Percentiles rank a stretch among this genome's conserved stretches.
phyloP scores from a whole-genome alignment of 2,888 invertebrate species.

The Steromphala cineraria region DNA sequence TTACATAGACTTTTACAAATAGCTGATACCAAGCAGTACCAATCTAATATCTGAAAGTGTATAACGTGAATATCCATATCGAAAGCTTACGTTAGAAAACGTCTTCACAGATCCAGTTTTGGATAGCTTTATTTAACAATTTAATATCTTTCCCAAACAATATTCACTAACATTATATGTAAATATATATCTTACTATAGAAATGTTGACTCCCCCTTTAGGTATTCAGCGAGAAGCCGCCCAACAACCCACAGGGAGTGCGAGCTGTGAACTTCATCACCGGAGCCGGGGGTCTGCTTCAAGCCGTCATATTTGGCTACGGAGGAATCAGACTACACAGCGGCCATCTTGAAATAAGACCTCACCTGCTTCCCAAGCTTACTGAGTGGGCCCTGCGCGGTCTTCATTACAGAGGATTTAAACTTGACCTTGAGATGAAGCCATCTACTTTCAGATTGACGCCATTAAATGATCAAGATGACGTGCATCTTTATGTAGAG shows the following conservation, averaged over 20 bases:
- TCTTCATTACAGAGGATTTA: conserved; percentile 38
- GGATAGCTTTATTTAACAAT: too few relatives aligned
- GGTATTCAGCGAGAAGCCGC: conserved; percentile 48
- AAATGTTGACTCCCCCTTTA: neutral
- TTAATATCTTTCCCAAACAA: too few relatives aligned
- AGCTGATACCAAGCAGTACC: too few relatives aligned
- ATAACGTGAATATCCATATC: too few relatives aligned
- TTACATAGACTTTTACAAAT: too few relatives aligned
- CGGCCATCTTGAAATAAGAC: conserved; percentile 46
- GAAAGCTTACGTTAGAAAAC: too few relatives aligned
- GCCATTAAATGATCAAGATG: too few relatives aligned
- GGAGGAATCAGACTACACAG: conserved; percentile 67
- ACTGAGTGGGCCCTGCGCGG: conserved; percentile 35
- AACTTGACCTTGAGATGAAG: conserved; percentile 22
- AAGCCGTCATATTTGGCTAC: conserved; percentile 73
- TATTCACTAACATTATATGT: neutral
- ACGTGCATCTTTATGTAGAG: too few relatives aligned
- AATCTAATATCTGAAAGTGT: too few relatives aligned
- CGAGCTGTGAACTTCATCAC: conserved; percentile 73
- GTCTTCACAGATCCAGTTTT: too few relatives aligned
- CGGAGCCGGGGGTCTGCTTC: conserved; percentile 75
- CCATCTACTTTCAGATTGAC: too few relatives aligned
- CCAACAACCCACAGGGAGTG: conserved; percentile 29
- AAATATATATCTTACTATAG: too few relatives aligned
- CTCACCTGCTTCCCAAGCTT: conserved; percentile 56